phyloP scores from a whole-genome alignment of 2,888 invertebrate species.

The Dioctria linearis region DNA sequence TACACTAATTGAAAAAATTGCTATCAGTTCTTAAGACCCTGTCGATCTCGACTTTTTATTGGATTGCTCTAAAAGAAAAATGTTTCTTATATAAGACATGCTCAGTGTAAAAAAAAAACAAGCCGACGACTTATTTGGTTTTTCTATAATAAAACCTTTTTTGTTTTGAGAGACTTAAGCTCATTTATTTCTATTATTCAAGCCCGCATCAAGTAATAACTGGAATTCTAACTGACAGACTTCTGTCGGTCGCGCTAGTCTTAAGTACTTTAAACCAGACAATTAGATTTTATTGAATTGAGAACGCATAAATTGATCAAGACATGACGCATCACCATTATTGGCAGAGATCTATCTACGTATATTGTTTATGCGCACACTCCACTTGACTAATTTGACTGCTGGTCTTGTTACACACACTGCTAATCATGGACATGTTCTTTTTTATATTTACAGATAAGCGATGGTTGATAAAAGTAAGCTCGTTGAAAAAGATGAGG shows the following conservation, averaged over 20 bases:
- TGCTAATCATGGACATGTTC: not conserved
- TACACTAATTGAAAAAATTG: too few relatives aligned
- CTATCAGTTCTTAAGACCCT: too few relatives aligned
- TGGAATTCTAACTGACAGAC: not conserved
- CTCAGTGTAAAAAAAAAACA: too few relatives aligned
- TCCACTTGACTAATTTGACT: not conserved
- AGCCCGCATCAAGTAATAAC: not conserved
- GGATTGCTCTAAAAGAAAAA: too few relatives aligned
- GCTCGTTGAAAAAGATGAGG: not conserved
- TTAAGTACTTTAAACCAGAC: not conserved
- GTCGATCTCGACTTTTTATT: too few relatives aligned
- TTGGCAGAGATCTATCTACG: not conserved
- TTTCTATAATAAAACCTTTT: too few relatives aligned
- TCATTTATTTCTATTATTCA: not conserved
- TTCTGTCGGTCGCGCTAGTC: not conserved
- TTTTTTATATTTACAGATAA: conserved; percentile 5
- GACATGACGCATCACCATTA: not conserved
- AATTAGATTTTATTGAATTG: conserved; percentile 9
- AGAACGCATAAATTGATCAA: conserved; percentile 9
- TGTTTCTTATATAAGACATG: too few relatives aligned
- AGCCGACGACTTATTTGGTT: too few relatives aligned
- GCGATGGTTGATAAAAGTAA: conserved; percentile 16
- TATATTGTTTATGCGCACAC: not conserved
- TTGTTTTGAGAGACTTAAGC: too few relatives aligned
- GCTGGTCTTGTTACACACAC: not conserved